Base-by-base conservation (phyloP, 2,888 invertebrate species). In the Melieria crassipennis region DNA sequence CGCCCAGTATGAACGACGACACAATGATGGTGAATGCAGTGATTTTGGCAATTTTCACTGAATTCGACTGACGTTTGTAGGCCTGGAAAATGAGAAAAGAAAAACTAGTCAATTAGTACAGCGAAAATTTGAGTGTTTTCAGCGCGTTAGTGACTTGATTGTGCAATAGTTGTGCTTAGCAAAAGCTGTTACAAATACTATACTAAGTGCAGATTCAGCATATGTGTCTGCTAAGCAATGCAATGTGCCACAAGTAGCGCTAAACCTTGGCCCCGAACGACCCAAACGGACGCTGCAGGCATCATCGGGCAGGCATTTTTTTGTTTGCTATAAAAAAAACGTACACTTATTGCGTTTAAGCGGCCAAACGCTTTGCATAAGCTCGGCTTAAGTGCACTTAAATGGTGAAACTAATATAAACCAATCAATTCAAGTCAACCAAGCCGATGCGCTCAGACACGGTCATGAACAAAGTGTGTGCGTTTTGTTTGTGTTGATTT, bases 1-100 rank as follows among this genome's bases (percentile, higher is more conserved):
- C 89, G 76, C 95, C 95, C 81, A 95, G 88, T 77, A 96, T 91
- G 79, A 95, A 90, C 50, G 94, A 92, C 72, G 94, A 92, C 0
- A 92, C 91, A 78, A 96, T 92, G 79, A 96, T 90, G 75, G 96
- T 95, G 77, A 93, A 88, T 61, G 94, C 95, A 16, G 93, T 92
- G 82, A 96, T 94, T 87, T 93, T 91, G 46, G 96, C 94, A 75
- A 96, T 94, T 88, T 95, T 95, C 74, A 96, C 94, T 65, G 95
- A 91, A 61, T 92, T 91, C 73, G 94, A 92, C 78, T 89, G 89
- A 80, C 91, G 89, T 84, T 93, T 91, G 88, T 96, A 96, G 65
- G 95, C 95, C 95, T 96, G 88, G 9, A 79, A 77, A 57, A 11
- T 52, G 60, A 47, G 13, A 48, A 55, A n/a, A 62, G 46, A 47